Evolutionary conservation across 35 echinoderm and acorn worm species (phyloP), one percentile per base, ranked within the genome.

Genomic region (Strongylocentrotus purpuratus): DNA sequence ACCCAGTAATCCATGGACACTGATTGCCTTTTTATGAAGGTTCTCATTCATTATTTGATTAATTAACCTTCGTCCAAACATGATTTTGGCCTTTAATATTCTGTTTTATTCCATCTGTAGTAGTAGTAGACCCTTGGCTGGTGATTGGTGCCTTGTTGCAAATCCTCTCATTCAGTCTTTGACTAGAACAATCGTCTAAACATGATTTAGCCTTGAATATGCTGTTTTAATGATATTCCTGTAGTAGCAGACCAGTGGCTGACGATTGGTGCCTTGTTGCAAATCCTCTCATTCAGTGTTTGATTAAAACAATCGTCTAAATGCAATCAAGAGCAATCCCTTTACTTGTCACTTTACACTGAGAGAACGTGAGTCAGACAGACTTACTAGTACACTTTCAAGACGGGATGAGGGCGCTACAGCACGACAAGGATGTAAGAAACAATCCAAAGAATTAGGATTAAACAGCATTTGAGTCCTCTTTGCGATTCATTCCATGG

Each of bases 231-330:
- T 41, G 35, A 41, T 70, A 20, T 70, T 7, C 65, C 7, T 4
- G 1, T 28, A 22, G 7, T 18, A 22, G 28, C 15, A 28, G 65
- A 78, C 28, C 0, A 22, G 6, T 70, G 61, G 17, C 61, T 70
- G 61, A 32, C 22, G 5, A 14, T 35, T 89, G 87, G 87, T 89
- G 87, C 48, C 61, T 25, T 70, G 25, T 25, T 70, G 5, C 25
- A 28, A 89, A 89, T 89, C 87, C 87, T 46, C 45, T 89, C 87
- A 18, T 15, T 89, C 87, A 45, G 12, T 89, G 33, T 89, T 89
- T 89, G 45, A 89, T 89, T 89, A 89, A 89, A 89, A 46, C 32
- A 46, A 89, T 89, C 45, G 87, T 89, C 33, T 89, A 41, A 33
- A 46, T 35, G 87, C 28, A 78, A 78, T 78, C 65, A 78, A 28